Conservation (phyloP, 2,797 vertebrate genomes). For the Oreochromis grahami region DNA sequence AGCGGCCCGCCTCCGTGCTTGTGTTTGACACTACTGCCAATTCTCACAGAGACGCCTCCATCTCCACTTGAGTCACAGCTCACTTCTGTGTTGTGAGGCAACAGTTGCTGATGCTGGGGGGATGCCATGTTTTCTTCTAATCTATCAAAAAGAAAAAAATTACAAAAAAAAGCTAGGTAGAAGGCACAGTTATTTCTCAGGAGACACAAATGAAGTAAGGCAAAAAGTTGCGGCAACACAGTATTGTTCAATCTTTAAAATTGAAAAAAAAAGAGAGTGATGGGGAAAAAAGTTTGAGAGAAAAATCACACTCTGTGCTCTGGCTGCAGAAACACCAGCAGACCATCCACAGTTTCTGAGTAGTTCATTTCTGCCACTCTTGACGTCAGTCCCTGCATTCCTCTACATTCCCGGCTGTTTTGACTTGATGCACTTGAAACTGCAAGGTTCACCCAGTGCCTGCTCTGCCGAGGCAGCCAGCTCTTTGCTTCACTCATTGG, state of each 20-base stretch:
- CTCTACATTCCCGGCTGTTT: conserved; percentile 59
- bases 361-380: conserved; percentile 54
- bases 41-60: conserved; percentile 84
- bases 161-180: background rate
- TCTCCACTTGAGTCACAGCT: conserved; percentile 90
- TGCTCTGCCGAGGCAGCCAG: conserved; percentile 6
- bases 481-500: conserved; percentile 25
- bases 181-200: background rate
- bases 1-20: conserved; percentile 68
- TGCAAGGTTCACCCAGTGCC: conserved; percentile 31
- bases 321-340: conserved; percentile 35
- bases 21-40: conserved; percentile 79
- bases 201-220: conserved; percentile 23
- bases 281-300: background rate
- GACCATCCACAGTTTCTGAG: conserved; percentile 51
- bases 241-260: background rate
- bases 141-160: background rate
- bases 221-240: conserved; percentile 3
- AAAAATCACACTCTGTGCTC: conserved; percentile 13
- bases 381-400: conserved; percentile 73
- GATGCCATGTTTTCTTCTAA: conserved; percentile 81
- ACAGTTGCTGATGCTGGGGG: conserved; percentile 87
- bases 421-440: conserved; percentile 59
- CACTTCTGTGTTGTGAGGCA: conserved; percentile 90
- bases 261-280: background rate